Percentiles rank a stretch among this genome's conserved stretches.
Evolutionary conservation across 2,888 invertebrate species (phyloP).

Genomic region (Hypselothyrea guttata): DNA sequence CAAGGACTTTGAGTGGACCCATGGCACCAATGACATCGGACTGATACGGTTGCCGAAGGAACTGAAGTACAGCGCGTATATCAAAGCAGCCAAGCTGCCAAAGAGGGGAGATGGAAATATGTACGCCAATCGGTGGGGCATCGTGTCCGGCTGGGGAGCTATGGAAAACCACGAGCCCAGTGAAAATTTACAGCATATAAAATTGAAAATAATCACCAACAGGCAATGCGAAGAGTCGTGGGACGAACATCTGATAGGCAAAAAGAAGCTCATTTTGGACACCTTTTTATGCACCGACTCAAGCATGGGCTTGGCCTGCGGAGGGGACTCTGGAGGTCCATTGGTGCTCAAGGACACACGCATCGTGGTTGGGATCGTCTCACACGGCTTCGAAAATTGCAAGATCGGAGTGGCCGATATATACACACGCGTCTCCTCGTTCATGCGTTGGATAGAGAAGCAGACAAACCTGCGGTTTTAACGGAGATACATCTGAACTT

Average conservation of each 20-base stretch:
- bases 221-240: conserved; percentile 39
- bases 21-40: conserved; percentile 44
- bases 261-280: conserved; percentile 21
- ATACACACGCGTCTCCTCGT: conserved; percentile 46
- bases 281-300: conserved; percentile 53
- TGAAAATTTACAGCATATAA: conserved; percentile 35
- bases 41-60: conserved; percentile 33
- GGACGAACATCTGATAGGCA: conserved; percentile 25
- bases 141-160: conserved; percentile 55
- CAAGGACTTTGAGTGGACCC: conserved; percentile 13
- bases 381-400: conserved; percentile 55
- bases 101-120: not conserved
- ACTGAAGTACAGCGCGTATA: conserved; percentile 13
- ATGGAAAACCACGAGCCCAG: conserved; percentile 16
- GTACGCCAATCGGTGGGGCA: conserved; percentile 17
- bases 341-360: conserved; percentile 42
- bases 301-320: conserved; percentile 47
- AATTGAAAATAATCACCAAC: conserved; percentile 41
- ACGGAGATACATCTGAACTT: no score
- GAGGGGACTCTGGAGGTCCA: conserved; percentile 59
- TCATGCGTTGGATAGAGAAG: conserved; percentile 37
- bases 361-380: conserved; percentile 57
- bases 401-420: conserved; percentile 46
- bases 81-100: conserved; percentile 39
- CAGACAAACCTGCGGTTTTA: conserved; percentile 29